Evolutionary conservation across 2,888 invertebrate genomes (phyloP).

Genomic region (Phania funesta): DNA sequence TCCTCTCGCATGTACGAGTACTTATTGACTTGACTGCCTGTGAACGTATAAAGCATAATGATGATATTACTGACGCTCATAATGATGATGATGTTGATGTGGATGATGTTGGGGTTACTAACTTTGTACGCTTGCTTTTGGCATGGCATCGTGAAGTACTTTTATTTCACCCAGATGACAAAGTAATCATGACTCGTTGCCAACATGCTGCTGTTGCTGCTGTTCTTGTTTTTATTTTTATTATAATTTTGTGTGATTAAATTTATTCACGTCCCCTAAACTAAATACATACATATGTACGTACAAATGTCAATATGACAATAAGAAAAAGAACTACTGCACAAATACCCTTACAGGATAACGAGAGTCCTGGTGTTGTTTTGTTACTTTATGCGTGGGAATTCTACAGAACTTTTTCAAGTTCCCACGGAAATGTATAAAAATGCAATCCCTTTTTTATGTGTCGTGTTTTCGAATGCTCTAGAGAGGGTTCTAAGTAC

Average conservation of each 20-base stretch:
- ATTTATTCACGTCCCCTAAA: constrained; percentile 30
- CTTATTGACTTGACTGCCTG: not conserved
- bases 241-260: constrained; percentile 54
- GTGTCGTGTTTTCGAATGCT: constrained; percentile 32
- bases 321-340: not conserved
- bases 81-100: constrained; percentile 13
- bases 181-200: constrained; percentile 60
- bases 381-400: constrained; percentile 73
- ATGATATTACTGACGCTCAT: too few relatives aligned
- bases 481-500: constrained; percentile 38
- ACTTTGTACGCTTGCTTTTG: constrained; percentile 28
- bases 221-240: constrained; percentile 21
- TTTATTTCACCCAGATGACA: constrained; percentile 24
- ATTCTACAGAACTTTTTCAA: constrained; percentile 72
- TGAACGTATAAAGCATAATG: not conserved
- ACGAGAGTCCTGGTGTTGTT: constrained; percentile 54
- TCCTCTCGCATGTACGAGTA: not conserved
- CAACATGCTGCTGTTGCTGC: constrained; percentile 52
- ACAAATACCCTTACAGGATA: constrained; percentile 59
- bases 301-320: not conserved
- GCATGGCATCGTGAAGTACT: constrained; percentile 19
- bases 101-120: constrained; percentile 33
- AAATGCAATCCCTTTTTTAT: constrained; percentile 44
- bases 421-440: constrained; percentile 75
- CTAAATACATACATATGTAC: not conserved